Conservation (phyloP, 2,797 vertebrate genomes). For the Sebastes cheni region DNA sequence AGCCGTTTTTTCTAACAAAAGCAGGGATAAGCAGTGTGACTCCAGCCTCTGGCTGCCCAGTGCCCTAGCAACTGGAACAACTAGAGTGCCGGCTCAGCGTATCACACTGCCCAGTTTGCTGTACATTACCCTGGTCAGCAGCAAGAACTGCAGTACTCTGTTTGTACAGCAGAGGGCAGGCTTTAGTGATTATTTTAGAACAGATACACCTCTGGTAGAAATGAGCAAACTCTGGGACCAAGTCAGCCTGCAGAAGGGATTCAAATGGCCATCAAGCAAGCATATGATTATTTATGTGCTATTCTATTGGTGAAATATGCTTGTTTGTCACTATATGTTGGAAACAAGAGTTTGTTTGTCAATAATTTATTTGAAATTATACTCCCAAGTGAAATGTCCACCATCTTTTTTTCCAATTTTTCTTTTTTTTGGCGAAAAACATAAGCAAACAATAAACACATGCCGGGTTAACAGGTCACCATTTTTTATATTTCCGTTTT, state of each 20-base stretch:
- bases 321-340: no score
- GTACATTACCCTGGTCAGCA: neutral
- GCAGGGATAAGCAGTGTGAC: constrained; percentile 55
- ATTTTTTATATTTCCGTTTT: no score
- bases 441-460: no score
- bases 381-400: no score
- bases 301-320: neutral
- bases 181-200: neutral
- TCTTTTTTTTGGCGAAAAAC: no score
- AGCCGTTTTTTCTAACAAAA: constrained; percentile 61
- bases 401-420: no score
- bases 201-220: neutral
- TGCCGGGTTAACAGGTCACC: no score
- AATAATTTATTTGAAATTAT: no score
- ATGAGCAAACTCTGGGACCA: neutral
- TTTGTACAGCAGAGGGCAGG: constrained; percentile 59
- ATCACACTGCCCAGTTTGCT: constrained; percentile 34
- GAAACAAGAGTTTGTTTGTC: no score
- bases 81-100: constrained; percentile 60
- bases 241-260: neutral
- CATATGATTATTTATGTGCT: neutral
- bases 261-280: neutral
- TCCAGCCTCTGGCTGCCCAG: constrained; percentile 38
- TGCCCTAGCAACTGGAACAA: constrained; percentile 46
- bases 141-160: constrained; percentile 14